A percentile compares a stretch with the other conserved stretches of the same genome.
Evolutionary conservation across 2,888 invertebrate species (phyloP).

Genomic region (Linyphia triangularis): DNA sequence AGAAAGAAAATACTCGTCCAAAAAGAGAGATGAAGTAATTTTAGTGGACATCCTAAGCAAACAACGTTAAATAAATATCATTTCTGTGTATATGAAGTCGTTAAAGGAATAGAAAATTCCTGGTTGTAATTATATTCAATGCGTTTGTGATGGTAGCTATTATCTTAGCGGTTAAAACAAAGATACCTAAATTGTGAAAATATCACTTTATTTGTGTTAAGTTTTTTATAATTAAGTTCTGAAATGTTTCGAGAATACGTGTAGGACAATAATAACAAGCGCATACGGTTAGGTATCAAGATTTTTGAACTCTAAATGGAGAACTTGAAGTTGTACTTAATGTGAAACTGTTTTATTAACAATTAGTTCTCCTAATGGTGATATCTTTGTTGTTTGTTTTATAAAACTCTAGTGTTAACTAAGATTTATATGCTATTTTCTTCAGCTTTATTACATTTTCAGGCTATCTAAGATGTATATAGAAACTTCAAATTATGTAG

Average conservation of each 20-base stretch:
- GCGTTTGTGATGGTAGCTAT: background rate
- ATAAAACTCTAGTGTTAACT: no score
- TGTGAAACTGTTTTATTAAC: no score
- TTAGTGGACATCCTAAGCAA: slow-evolving; percentile 30
- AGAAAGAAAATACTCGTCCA: background rate
- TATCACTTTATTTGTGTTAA: background rate
- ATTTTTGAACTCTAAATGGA: no score
- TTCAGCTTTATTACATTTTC: no score
- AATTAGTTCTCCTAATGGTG: no score
- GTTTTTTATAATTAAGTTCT: background rate
- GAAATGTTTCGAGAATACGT: background rate
- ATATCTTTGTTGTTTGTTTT: no score
- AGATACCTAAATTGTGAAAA: background rate
- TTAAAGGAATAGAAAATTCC: slow-evolving; percentile 18
- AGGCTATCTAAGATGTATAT: no score
- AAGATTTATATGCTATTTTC: no score
- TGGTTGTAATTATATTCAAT: background rate
- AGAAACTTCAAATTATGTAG: no score
- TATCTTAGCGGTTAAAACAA: background rate
- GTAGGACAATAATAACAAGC: background rate
- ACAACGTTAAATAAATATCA: slow-evolving; percentile 32
- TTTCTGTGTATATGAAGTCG: background rate
- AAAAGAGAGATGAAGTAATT: slow-evolving; percentile 32
- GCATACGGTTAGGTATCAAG: no score
- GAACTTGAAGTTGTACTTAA: no score